Base-by-base conservation (phyloP, 2,113 vertebrate genomes). In the Oncorhynchus gorbuscha region DNA sequence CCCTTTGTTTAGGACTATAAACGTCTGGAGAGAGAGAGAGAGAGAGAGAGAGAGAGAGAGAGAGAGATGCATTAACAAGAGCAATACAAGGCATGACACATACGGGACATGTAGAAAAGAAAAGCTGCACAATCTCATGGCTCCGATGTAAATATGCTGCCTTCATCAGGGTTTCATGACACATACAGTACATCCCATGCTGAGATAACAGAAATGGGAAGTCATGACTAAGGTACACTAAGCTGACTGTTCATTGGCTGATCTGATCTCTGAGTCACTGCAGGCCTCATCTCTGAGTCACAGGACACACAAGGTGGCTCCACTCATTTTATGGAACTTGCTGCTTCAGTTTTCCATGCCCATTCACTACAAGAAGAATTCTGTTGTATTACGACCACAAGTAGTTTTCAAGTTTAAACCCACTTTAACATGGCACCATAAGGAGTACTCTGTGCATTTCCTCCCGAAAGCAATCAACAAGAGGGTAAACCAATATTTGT, bases 1-100 rank as follows among this genome's bases (percentile, higher is more conserved):
- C 89, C 97, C 97, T 95, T 94, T 97, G 95, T 99, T 99, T 94
- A 99, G 88, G 94, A 99, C 97, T 96, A 99, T 98, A 97, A 98
- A 99, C 88, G 97, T 99, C 98, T 99, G 97, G 75, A 87, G 92
- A 92, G 86, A 95, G 81, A 96, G 48, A 30, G 48, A 55, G 70
- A 51, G 45, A 76, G 32, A 22, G 58, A n/a, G 24, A 79, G 65
- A 48, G 22, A 48, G 59, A 75, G 22, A 80, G 5, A 35, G 22
- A 61, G 48, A 74, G 2, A 61, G 26, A 72, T 45, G 30, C 74
- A 71, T 72, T 8, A 24, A 72, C 65, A 30, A 62, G 74, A 79
- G 39, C 55, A 70, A 26, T 45, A 71, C 26, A 73, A 59, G 51
- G 73, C 39, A 71, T 39, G 24, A 1, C 49, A 79, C 75, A 79